Evolutionary conservation across 2,797 vertebrate genomes (phyloP), one percentile per base, ranked within the genome.

Genomic region (Karalla daura): DNA sequence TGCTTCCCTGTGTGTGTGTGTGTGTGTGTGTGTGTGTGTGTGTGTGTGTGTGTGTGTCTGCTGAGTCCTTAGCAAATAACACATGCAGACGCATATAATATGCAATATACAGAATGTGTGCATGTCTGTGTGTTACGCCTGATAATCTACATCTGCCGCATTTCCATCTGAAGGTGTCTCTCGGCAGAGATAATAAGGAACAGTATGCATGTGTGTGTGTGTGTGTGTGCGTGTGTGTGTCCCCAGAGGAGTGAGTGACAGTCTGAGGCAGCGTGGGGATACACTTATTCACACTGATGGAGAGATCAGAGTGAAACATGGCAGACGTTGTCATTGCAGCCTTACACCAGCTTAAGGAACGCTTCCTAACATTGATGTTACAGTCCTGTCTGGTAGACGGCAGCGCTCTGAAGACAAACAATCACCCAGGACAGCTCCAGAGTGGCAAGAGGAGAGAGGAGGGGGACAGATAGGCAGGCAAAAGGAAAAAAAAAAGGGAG

Each of bases 291-390:
- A 84, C 87, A 85, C 84, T 90, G 91, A 93, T 92, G 87, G 90
- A 86, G 89, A 92, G 92, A 93, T 94, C 89, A 93, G 85, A 92
- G 90, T 79, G 70, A 90, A 91, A 90, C 91, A 92, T 83, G 88
- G 82, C 89, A 90, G 89, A 85, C 77, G 67, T 90, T 93, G 89
- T 90, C 89, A 87, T 83, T 82, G 85, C 85, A 90, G 81, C 81
- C 86, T 84, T 74, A 84, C 83, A 80, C 86, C 84, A 88, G 76
- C 90, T 81, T 86, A 83, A 87, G 70, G 77, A 80, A 83, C 33
- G 69, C 81, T 81, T 85, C 80, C 80, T 55, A 63, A 85, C 82
- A 81, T 40, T 75, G 78, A 85, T 83, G 82, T 84, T 80, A 58
- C 73, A 50, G 73, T 84, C 74, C 79, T 78, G 86, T 76, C 72